A percentile compares a stretch with the other conserved stretches of the same genome.
Evolutionary conservation across 1,140 invertebrate genomes (phyloP).

Genomic region (Zaprionus ornatus): DNA sequence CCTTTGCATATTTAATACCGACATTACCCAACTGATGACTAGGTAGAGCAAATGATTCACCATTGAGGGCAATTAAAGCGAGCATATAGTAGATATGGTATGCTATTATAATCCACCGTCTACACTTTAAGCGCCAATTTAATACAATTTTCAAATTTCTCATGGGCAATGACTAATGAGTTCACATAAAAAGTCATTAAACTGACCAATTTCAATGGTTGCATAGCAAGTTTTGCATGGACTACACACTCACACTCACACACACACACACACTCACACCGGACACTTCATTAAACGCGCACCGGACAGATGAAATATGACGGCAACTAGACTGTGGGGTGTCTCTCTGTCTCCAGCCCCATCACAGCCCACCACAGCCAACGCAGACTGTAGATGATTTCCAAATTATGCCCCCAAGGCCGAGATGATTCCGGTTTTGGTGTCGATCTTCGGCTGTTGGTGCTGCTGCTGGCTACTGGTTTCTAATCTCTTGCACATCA

Average conservation of each 20-base stretch:
- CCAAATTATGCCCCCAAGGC: conserved; percentile 36
- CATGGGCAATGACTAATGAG: conserved; percentile 52
- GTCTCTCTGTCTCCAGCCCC: not conserved
- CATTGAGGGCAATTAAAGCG: conserved; percentile 27
- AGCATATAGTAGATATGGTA: conserved; percentile 1
- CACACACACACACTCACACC: too few species aligned
- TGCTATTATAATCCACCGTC: conserved; percentile 11
- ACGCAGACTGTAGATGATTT: conserved; percentile 9
- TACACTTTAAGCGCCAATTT: conserved; percentile 21
- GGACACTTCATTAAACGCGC: conserved; percentile 20
- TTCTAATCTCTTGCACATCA: conserved; percentile 38
- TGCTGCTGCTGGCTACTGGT: conserved; percentile 31
- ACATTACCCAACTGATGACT: conserved; percentile 18
- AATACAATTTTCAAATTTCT: conserved; percentile 42
- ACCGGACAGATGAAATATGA: conserved; percentile 31
- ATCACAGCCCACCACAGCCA: not conserved
- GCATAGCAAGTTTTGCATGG: conserved; percentile 3
- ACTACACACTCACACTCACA: not conserved
- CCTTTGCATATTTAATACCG: conserved; percentile 12
- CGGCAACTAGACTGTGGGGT: conserved; percentile 23
- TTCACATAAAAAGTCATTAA: conserved; percentile 45
- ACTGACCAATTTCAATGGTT: conserved; percentile 36
- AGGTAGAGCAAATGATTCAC: conserved; percentile 37
- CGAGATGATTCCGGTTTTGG: conserved; percentile 25
- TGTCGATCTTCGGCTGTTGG: not conserved